Conservation (phyloP, 1,140 invertebrate genomes). For the Spodoptera frugiperda region DNA sequence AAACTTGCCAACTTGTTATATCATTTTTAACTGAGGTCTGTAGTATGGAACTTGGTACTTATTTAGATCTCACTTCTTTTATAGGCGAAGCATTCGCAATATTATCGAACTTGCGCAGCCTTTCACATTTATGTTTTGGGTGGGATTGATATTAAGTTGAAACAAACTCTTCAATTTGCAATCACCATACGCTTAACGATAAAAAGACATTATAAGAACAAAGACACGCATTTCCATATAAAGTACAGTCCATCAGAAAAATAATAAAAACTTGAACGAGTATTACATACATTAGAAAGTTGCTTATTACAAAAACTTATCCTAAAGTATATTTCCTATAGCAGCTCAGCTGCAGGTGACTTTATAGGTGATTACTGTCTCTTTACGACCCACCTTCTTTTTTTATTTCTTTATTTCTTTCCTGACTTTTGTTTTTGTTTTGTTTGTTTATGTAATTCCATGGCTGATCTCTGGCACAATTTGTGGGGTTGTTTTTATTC, state of each 20-base stretch:
- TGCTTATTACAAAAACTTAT: slow-evolving; percentile 16
- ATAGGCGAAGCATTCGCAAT: no score
- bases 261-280: slow-evolving; percentile 4
- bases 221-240: neutral
- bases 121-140: no score
- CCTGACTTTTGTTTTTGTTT: slow-evolving; percentile 33
- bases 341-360: slow-evolving; percentile 36
- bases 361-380: slow-evolving; percentile 49
- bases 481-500: slow-evolving; percentile 21
- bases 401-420: slow-evolving; percentile 34
- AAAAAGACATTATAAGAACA: no score
- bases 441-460: slow-evolving; percentile 38
- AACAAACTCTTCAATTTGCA: no score
- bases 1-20: no score
- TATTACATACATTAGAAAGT: slow-evolving; percentile 1
- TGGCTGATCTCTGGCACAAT: neutral
- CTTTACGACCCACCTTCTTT: slow-evolving; percentile 41
- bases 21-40: no score
- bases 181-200: no score
- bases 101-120: no score
- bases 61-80: no score
- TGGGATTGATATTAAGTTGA: no score
- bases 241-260: neutral
- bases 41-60: no score
- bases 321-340: slow-evolving; percentile 13